phyloP scores from a whole-genome alignment of 92 coral and sea anemone genomes.

The Porites divaricata region DNA sequence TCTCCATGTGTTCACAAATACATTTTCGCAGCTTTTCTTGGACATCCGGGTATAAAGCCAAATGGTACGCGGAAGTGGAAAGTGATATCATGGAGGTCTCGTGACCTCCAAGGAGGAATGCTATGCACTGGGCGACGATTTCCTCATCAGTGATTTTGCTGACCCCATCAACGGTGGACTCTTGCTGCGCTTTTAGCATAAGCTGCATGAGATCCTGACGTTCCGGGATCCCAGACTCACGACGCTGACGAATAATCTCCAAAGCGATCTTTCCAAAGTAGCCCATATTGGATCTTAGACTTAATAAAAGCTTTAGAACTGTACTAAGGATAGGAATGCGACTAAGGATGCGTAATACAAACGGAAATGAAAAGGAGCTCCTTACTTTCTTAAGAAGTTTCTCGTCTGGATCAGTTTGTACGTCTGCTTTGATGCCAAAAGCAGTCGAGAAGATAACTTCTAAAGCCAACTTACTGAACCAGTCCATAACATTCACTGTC shows the following conservation, averaged over 20 bases:
- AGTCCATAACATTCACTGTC: constrained; percentile 54
- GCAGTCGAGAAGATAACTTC: constrained; percentile 70
- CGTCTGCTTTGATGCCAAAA: constrained; percentile 69
- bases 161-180: constrained; percentile 49
- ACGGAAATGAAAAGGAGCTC: constrained; percentile 18
- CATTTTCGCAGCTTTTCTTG: constrained; percentile 41
- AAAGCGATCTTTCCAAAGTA: constrained; percentile 42
- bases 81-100: constrained; percentile 50
- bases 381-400: constrained; percentile 44
- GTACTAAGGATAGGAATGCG: constrained; percentile 17
- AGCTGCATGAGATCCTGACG: constrained; percentile 70
- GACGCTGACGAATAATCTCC: constrained; percentile 55
- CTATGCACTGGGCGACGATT: constrained; percentile 49
- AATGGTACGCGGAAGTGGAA: constrained; percentile 17
- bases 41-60: constrained; percentile 30
- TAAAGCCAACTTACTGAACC: constrained; percentile 75
- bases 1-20: constrained; percentile 19
- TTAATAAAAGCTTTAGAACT: neutral
- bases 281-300: constrained; percentile 25
- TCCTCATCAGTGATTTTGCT: constrained; percentile 61
- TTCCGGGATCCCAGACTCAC: constrained; percentile 35
- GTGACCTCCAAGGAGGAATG: constrained; percentile 48
- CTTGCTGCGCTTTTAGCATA: constrained; percentile 74
- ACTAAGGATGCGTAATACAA: constrained; percentile 20
- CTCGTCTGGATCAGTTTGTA: constrained; percentile 68